Base-by-base conservation (phyloP, 2,797 vertebrate genomes). In the Hylomyscus alleni region DNA sequence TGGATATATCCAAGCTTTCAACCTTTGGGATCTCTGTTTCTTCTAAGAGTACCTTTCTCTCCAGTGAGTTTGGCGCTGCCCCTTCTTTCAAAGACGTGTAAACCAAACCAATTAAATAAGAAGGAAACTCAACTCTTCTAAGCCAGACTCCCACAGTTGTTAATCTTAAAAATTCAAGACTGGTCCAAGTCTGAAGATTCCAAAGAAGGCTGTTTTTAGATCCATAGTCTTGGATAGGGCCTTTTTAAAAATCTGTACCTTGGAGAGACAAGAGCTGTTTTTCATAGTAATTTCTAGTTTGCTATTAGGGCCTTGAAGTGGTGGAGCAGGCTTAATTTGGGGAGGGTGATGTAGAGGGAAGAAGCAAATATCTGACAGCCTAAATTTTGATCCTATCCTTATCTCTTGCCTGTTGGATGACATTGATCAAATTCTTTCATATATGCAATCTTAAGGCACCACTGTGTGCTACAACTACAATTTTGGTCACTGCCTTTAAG, bases 171-270 rank as follows among this genome's bases (percentile, higher is more conserved):
- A 80, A 93, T 88, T 82, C 54, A 91, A 54, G 94, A 87, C 47
- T 81, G 1, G 29, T 47, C n/a, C n/a, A 44, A 92, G 31, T 95
- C 86, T 93, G 77, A 97, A 94, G 47, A 52, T 77, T 93, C 13
- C 84, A 56, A 52, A 90, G 47, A 90, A 85, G 72, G 72, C 88
- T 85, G 78, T 58, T 95, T 95, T 95, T 56, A 91, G 56, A 77
- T 78, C 50, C 2, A 54, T n/a, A 8, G 5, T 95, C 29, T 93
- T 40, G 72, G 22, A 34, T 60, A 89, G 84, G 72, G 73, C 26
- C 58, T 69, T 97, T 97, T 92, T n/a, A 81, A 95, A 95, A 72
- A 97, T 96, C 88, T 73, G 93, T 65, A 89, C 31, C 0, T 54
- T 78, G 62, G 15, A 17, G 60, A 89, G 22, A 26, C 10, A 73